phyloP scores from a whole-genome alignment of 2,888 invertebrate genomes.

The Plemyria rubiginata region DNA sequence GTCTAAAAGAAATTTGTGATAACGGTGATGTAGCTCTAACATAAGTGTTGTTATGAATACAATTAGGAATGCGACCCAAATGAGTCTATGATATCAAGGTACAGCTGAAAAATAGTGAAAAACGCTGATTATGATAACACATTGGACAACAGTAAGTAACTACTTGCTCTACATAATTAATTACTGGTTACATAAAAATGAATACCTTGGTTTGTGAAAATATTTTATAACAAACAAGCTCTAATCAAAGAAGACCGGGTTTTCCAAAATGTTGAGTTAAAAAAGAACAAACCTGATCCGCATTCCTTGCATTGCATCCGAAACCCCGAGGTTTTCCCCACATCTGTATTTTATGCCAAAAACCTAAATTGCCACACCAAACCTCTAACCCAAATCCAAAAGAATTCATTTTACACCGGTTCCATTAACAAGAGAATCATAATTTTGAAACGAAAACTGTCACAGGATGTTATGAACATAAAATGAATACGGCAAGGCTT shows the following conservation, averaged over 20 bases:
- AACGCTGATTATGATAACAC: slow-evolving; percentile 2
- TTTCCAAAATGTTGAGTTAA: slow-evolving; percentile 14
- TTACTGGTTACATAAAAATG: not conserved
- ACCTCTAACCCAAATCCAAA: slow-evolving; percentile 32
- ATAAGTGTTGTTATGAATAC: slow-evolving; percentile 12
- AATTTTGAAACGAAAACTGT: slow-evolving; percentile 20
- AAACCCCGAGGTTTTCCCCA: slow-evolving; percentile 28
- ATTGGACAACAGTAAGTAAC: slow-evolving; percentile 18
- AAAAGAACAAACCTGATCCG: slow-evolving; percentile 26
- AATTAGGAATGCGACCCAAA: slow-evolving; percentile 29
- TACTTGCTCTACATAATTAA: not conserved
- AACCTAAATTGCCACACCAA: slow-evolving; percentile 25
- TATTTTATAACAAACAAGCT: slow-evolving; percentile 1
- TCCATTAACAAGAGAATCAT: slow-evolving; percentile 21
- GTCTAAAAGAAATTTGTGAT: slow-evolving; percentile 19
- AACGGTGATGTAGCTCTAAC: slow-evolving; percentile 13
- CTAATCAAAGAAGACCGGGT: slow-evolving; percentile 13
- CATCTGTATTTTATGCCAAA: slow-evolving; percentile 23
- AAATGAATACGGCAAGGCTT: slow-evolving; percentile 16
- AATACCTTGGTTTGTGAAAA: not conserved
- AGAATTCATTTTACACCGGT: slow-evolving; percentile 23
- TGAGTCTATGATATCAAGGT: slow-evolving; percentile 13
- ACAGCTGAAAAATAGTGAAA: not conserved
- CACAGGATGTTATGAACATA: slow-evolving; percentile 16
- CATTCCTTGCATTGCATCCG: slow-evolving; percentile 24